These are phyloP conservation scores for Chrysochloris asiatica DNA, from an alignment of 2,113 vertebrate genomes.

Conservation along the genomic window DNA sequence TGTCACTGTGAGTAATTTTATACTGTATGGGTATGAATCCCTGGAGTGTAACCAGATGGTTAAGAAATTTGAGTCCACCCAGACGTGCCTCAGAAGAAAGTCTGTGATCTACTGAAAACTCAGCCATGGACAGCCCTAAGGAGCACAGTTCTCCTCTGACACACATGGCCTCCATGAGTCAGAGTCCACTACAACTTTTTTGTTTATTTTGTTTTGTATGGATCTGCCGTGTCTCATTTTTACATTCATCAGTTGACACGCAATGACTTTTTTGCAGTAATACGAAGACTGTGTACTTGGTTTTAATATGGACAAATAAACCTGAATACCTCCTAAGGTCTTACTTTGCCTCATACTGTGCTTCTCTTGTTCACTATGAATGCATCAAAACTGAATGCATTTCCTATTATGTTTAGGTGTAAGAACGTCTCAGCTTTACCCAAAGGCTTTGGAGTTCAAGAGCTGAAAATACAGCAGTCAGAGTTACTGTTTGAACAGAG, in stretches of 20 bases:
- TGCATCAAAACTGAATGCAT: background rate
- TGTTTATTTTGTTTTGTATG: background rate
- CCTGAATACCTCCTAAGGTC: background rate
- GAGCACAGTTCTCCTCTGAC: background rate
- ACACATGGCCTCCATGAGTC: background rate
- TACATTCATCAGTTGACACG: background rate
- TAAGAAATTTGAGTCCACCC: background rate
- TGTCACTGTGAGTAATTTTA: background rate
- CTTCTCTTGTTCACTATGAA: background rate
- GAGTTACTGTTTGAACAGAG: slow-evolving; percentile 90
- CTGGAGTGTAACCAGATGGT: background rate
- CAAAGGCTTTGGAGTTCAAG: slow-evolving; percentile 84
- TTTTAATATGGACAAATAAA: background rate
- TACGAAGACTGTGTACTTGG: background rate
- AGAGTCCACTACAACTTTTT: background rate
- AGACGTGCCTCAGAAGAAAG: background rate
- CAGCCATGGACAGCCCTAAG: background rate
- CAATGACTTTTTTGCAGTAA: background rate
- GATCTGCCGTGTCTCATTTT: background rate
- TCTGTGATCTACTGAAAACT: background rate
- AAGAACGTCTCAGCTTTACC: slow-evolving; percentile 85
- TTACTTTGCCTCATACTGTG: background rate
- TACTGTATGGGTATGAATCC: background rate
- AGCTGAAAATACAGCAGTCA: slow-evolving; percentile 88
- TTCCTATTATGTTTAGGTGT: slow-evolving; percentile 84